Conservation (phyloP, 2,888 invertebrate genomes). For the Linyphia triangularis region DNA sequence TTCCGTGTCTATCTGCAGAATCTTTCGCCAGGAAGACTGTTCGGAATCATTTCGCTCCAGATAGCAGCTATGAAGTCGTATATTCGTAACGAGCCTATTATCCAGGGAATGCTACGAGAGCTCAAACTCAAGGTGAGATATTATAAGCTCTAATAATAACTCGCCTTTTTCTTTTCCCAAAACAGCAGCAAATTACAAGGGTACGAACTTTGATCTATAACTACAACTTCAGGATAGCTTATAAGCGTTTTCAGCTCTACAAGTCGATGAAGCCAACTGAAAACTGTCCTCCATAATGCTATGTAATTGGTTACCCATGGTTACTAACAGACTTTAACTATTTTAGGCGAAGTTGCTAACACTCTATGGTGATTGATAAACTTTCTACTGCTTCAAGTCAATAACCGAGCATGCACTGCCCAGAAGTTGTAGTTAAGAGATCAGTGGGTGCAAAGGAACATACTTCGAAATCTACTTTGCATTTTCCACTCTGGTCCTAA, state of each 20-base stretch:
- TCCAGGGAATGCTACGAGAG: constrained; percentile 4
- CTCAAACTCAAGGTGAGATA: background rate
- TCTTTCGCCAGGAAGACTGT: too few relatives aligned
- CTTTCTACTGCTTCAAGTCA: too few relatives aligned
- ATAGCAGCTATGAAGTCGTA: background rate
- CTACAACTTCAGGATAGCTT: background rate
- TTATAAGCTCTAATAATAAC: background rate
- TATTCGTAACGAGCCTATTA: constrained; percentile 6
- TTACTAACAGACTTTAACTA: too few relatives aligned
- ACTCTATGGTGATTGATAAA: too few relatives aligned
- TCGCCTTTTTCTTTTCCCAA: background rate
- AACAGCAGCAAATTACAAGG: background rate
- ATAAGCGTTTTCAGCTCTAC: background rate
- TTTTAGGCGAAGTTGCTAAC: too few relatives aligned
- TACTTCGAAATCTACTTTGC: too few relatives aligned
- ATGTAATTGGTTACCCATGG: background rate
- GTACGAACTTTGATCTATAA: background rate
- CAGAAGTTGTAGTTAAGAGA: too few relatives aligned
- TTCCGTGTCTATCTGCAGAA: too few relatives aligned
- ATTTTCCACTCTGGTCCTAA: too few relatives aligned
- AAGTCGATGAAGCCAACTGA: background rate
- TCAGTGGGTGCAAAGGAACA: too few relatives aligned
- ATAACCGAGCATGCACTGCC: too few relatives aligned
- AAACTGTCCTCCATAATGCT: background rate
- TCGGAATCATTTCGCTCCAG: background rate